Percentiles rank a stretch among this genome's conserved stretches.
phyloP scores from a whole-genome alignment of 2,113 vertebrate species.

The Corythoichthys haematopterus region DNA sequence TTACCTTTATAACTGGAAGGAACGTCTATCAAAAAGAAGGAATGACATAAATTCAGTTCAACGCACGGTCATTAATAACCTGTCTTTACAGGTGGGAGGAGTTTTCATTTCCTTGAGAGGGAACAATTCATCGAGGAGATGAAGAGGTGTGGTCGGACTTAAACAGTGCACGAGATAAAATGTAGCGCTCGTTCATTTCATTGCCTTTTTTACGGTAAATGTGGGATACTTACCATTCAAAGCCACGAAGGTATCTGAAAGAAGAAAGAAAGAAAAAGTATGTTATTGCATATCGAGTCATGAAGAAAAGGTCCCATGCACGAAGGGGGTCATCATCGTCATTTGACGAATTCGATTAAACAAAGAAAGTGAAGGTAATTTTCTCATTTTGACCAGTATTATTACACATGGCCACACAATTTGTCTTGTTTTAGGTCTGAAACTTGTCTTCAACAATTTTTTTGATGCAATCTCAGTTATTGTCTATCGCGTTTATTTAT shows the following conservation, averaged over 20 bases:
- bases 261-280: conserved; percentile 54
- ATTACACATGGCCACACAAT: too few species aligned
- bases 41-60: conserved; percentile 56
- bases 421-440: too few species aligned
- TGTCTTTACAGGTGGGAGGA: conserved; percentile 58
- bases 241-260: conserved; percentile 93
- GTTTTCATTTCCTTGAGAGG: conserved; percentile 66
- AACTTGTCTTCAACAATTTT: too few species aligned
- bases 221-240: conserved; percentile 86
- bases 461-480: too few species aligned
- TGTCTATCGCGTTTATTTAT: too few species aligned
- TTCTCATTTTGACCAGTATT: too few species aligned
- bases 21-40: conserved; percentile 85
- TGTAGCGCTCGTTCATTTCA: conserved; percentile 39
- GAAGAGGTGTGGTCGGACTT: conserved; percentile 51
- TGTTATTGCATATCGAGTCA: conserved; percentile 35
- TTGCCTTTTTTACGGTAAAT: conserved; percentile 27
- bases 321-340: conserved; percentile 4
- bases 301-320: conserved; percentile 39
- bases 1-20: conserved; percentile 83
- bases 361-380: too few species aligned
- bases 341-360: not conserved
- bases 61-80: conserved; percentile 60
- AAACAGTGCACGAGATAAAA: conserved; percentile 49
- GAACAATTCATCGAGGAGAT: conserved; percentile 51